Evolutionary conservation across 2,888 invertebrate species (phyloP).

Genomic region (Drosophila limbata): DNA sequence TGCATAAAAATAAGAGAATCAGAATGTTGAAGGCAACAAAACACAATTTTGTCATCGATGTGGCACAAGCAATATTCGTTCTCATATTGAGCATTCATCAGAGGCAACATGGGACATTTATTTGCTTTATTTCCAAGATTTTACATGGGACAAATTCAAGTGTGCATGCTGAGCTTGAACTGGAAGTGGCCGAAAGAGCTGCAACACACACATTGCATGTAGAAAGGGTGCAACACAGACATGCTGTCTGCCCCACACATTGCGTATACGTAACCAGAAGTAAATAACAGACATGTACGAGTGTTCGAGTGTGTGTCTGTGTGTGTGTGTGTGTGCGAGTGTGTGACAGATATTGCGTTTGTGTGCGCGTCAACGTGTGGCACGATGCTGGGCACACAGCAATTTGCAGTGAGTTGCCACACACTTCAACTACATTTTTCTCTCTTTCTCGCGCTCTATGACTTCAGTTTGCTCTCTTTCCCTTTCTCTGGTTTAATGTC

Average conservation of each 20-base stretch:
- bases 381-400: slow-evolving; percentile 65
- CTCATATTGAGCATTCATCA: neutral
- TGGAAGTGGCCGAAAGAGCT: slow-evolving; percentile 37
- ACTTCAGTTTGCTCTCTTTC: neutral
- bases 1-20: slow-evolving; percentile 44
- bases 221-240: slow-evolving; percentile 11
- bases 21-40: slow-evolving; percentile 40
- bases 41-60: slow-evolving; percentile 13
- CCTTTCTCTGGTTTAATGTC: slow-evolving; percentile 9
- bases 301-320: neutral
- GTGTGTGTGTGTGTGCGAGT: slow-evolving; percentile 17
- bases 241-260: slow-evolving; percentile 16
- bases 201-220: slow-evolving; percentile 35
- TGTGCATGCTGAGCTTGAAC: slow-evolving; percentile 41
- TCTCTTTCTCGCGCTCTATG: slow-evolving; percentile 4
- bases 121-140: slow-evolving; percentile 79
- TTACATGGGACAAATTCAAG: slow-evolving; percentile 70
- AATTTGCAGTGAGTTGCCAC: slow-evolving; percentile 45
- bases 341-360: slow-evolving; percentile 47
- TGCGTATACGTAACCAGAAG: slow-evolving; percentile 44
- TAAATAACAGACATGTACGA: slow-evolving; percentile 10
- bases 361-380: slow-evolving; percentile 65
- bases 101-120: slow-evolving; percentile 61
- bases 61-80: slow-evolving; percentile 5
- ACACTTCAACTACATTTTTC: slow-evolving; percentile 1